phyloP scores from a whole-genome alignment of 2,797 vertebrate genomes.

The Danio albolineatus region DNA sequence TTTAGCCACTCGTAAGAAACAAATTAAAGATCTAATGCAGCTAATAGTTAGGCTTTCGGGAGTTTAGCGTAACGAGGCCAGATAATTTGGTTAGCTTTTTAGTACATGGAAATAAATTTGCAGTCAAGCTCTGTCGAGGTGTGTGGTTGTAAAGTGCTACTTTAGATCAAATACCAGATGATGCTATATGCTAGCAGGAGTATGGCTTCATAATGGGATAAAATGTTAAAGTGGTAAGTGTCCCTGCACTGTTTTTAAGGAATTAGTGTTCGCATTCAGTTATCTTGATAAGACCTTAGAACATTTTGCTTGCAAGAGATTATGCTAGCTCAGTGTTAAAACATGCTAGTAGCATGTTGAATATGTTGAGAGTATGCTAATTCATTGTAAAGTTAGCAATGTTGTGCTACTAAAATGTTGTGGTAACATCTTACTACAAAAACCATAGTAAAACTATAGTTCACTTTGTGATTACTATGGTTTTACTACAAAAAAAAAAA shows the following conservation, averaged over 20 bases:
- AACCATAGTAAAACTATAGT: too few species aligned
- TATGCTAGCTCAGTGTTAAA: too few species aligned
- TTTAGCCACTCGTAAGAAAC: slow-evolving; percentile 59
- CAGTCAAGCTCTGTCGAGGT: slow-evolving; percentile 52
- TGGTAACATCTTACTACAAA: too few species aligned
- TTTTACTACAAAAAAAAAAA: too few species aligned
- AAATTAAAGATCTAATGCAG: slow-evolving; percentile 74
- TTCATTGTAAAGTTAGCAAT: too few species aligned
- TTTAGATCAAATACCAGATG: neutral
- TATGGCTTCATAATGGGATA: neutral
- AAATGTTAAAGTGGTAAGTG: neutral
- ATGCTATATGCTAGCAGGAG: neutral
- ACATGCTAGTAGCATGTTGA: too few species aligned
- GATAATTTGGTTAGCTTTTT: slow-evolving; percentile 73
- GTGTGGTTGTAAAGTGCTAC: slow-evolving; percentile 64
- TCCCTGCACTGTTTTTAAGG: neutral
- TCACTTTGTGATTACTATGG: too few species aligned
- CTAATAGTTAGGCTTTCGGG: slow-evolving; percentile 73
- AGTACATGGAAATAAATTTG: slow-evolving; percentile 58
- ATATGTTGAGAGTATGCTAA: too few species aligned
- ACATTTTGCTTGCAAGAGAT: too few species aligned
- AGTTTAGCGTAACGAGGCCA: slow-evolving; percentile 70
- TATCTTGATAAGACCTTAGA: neutral
- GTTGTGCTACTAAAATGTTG: too few species aligned
- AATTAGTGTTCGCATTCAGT: neutral